phyloP scores from a whole-genome alignment of 2,797 vertebrate species.

The Catostomus latipinnis region DNA sequence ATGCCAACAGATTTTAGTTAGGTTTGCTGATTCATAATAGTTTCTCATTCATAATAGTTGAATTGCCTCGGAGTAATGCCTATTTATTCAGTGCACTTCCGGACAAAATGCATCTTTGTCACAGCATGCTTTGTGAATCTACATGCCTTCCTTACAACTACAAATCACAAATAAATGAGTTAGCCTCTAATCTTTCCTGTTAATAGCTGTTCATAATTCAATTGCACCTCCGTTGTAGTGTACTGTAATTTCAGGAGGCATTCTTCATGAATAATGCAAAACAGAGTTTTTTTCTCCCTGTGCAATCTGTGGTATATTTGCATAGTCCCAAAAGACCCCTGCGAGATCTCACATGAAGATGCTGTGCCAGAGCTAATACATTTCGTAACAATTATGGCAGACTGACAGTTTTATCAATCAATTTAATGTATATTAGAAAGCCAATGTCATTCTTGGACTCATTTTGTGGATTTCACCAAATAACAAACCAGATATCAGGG shows the following conservation, averaged over 20 bases:
- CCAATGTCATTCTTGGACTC: constrained; percentile 33
- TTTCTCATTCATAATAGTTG: not conserved
- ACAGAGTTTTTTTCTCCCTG: constrained; percentile 6
- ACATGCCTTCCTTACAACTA: not conserved
- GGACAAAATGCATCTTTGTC: not conserved
- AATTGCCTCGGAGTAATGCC: not conserved
- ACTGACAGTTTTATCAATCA: constrained; percentile 56
- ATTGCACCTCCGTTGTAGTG: constrained; percentile 39
- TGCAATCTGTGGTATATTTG: constrained; percentile 52
- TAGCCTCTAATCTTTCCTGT: constrained; percentile 6
- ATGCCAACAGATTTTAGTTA: not conserved
- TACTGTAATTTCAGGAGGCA: constrained; percentile 49
- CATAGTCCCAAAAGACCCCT: constrained; percentile 40
- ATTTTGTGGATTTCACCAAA: constrained; percentile 45
- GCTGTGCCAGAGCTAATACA: constrained; percentile 50
- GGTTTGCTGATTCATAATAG: too few relatives aligned
- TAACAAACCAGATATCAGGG: constrained; percentile 9
- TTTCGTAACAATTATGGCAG: constrained; percentile 59
- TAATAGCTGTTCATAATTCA: constrained; percentile 22
- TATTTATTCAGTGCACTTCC: not conserved
- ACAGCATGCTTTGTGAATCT: not conserved
- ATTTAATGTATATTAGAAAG: constrained; percentile 44
- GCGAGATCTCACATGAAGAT: constrained; percentile 31
- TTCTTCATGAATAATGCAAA: constrained; percentile 53
- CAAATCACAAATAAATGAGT: constrained; percentile 18